A percentile compares a stretch with the other conserved stretches of the same genome.
Evolutionary conservation across 2,113 vertebrate genomes (phyloP).

Genomic region (Apus apus): DNA sequence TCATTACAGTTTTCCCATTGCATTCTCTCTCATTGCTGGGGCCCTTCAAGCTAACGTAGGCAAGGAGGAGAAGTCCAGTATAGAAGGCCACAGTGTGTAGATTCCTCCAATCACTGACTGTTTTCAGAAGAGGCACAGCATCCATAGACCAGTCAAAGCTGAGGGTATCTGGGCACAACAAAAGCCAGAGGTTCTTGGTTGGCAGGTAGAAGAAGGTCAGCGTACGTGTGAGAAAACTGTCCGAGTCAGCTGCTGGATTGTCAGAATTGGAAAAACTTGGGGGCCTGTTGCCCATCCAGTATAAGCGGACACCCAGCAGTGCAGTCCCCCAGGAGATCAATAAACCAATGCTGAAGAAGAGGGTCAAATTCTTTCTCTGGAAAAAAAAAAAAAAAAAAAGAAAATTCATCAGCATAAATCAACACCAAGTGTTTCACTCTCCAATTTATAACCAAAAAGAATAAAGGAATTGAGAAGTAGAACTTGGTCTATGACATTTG

Average conservation of each 20-base stretch:
- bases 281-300: conserved; percentile 99
- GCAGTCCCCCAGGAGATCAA: conserved; percentile 87
- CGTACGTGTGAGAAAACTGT: conserved; percentile 84
- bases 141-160: conserved; percentile 99
- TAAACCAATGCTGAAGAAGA: conserved; percentile 87
- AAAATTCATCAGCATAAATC: not conserved
- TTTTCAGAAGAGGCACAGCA: conserved; percentile 91
- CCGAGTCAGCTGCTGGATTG: conserved; percentile 94
- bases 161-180: conserved; percentile 93
- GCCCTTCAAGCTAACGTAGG: conserved; percentile 83
- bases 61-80: conserved; percentile 82
- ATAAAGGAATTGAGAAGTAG: not conserved
- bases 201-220: conserved; percentile 95
- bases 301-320: conserved; percentile 89
- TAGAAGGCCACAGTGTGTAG: conserved; percentile 89
- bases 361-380: conserved; percentile 87
- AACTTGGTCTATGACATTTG: not conserved
- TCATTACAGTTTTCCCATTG: conserved; percentile 85
- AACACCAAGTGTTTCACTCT: not conserved
- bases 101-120: conserved; percentile 89
- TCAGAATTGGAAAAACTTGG: conserved; percentile 99
- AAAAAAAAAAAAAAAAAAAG: not conserved
- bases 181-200: conserved; percentile 91
- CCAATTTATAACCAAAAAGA: not conserved
- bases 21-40: conserved; percentile 75